Evolutionary conservation across 1,140 invertebrate genomes (phyloP), one percentile per base, ranked within the genome.

Genomic region (Drosophila gunungcola): DNA sequence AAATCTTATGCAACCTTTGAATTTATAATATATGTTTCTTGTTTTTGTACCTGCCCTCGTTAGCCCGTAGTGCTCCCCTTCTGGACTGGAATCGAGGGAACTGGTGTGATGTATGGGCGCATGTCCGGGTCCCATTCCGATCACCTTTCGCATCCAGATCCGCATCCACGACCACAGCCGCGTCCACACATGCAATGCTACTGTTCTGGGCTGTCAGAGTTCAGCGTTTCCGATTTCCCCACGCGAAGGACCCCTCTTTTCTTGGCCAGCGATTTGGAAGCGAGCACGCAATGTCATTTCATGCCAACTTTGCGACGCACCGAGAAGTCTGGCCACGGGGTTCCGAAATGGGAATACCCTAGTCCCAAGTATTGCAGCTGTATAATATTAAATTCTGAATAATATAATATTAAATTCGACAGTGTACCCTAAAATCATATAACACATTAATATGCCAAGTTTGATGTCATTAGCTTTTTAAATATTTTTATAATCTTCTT

Each of bases 261-360:
- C 65, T 25, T 36, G 39, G 69, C 57, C 68, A 62, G 53, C 68
- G 61, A 70, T 67, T 74, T 41, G 68, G 52, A 63, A 60, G 62
- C 68, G 53, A 75, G 52, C 82, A 86, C 82, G 82, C 82, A 86
- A 86, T 86, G 83, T 78, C 82, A 86, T 86, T 86, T 78, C 74
- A 86, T 65, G 82, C 82, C 63, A 81, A 78, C 74, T 62, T 48
- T 46, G 48, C 74, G 70, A 74, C 68, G 78, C 56, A 75, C 64
- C 36, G 21, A 36, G 11, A 29, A 32, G 29, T 32, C 29, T 32
- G 29, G 29, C 29, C 5, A 32, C 29, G 6, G 29, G 29, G 29
- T 32, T 32, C 11, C 61, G 36, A 68, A 10, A 10, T 16, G 3
- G 27, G 4, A 13, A 49, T 64, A 49, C 63, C 34, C 63, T 46